Evolutionary conservation across 2,797 vertebrate genomes (phyloP), one percentile per base, ranked within the genome.

Genomic region (Urocyon cinereoargenteus): DNA sequence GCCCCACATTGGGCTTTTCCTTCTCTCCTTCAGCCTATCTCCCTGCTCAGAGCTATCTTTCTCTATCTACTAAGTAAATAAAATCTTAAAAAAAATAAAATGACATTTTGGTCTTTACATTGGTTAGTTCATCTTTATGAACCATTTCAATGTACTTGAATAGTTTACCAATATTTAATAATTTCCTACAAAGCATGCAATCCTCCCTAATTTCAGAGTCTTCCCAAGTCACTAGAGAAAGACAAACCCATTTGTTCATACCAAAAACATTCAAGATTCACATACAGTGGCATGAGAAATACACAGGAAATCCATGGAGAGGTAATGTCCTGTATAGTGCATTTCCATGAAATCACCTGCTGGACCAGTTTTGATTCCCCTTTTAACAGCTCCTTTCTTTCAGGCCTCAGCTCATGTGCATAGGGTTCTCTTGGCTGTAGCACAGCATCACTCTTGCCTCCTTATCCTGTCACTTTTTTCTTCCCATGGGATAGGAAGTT

Each of bases 381-480:
- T 22, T 94, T 70, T 26, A 83, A 24, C 14, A 55, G 13, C 7
- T 62, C 7, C 16, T 75, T 86, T 36, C 55, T 81, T 90, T 96
- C 26, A 70, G 49, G 12, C 0, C 16, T 70, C 34, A 34, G 5
- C 11, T 88, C 12, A 10, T 15, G 28, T 16, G 31, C 55, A 34
- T 57, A 18, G 8, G 22, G 3, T 90, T 93, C 94, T 62, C 75
- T 85, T 51, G 45, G 21, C 15, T 57, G 0, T 36, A n/a, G 28
- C 15, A 53, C 13, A 70, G 40, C 3, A 59, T 83, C 40, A 31
- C 57, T 93, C 77, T 81, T 81, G 26, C n/a, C 64, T 98, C 40
- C 83, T 90, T 98, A 68, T 96, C 70, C 90, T 83, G 31, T 96
- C 84, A 94, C 31, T 59, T 92, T 89, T 53, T n/a, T 45, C 36